These are phyloP conservation scores for Gephyroberyx darwinii DNA, from an alignment of 2,797 vertebrate genomes.

Conservation along the genomic window DNA sequence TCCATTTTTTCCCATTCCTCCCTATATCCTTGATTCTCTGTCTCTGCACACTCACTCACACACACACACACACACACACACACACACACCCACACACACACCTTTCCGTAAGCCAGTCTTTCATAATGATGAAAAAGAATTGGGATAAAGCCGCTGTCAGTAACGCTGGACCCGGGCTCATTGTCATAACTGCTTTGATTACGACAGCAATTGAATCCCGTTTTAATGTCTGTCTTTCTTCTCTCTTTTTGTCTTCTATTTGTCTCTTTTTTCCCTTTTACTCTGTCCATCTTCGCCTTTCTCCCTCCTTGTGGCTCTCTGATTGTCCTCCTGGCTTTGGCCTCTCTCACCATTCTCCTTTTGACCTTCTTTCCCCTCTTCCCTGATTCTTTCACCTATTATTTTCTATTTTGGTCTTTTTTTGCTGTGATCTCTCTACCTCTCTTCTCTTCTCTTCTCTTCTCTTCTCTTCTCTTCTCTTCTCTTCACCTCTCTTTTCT, in stretches of 20 bases:
- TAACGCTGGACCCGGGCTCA: slow-evolving; percentile 13
- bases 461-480: too few species aligned
- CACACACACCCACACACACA: too few species aligned
- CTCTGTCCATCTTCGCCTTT: neutral
- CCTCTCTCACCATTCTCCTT: neutral
- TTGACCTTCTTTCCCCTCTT: neutral
- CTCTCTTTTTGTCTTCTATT: slow-evolving; percentile 5
- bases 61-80: too few species aligned
- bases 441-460: too few species aligned
- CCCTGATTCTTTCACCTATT: neutral
- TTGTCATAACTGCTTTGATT: slow-evolving; percentile 32
- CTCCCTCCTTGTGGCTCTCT: neutral
- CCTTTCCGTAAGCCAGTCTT: slow-evolving; percentile 23
- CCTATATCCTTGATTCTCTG: slow-evolving; percentile 11
- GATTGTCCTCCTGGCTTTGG: neutral
- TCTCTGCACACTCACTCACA: too few species aligned
- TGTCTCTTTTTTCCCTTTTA: neutral
- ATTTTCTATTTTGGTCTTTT: too few species aligned
- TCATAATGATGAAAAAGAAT: slow-evolving; percentile 27
- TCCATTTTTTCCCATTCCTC: slow-evolving; percentile 14
- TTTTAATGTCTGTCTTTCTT: slow-evolving; percentile 12
- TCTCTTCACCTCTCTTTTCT: too few species aligned
- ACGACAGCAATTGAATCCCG: slow-evolving; percentile 11
- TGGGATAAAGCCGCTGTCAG: slow-evolving; percentile 22
- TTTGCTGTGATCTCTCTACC: too few species aligned